Evolutionary conservation across 2,888 invertebrate genomes (phyloP), one percentile per base, ranked within the genome.

Genomic region (Stenodema calcarata): DNA sequence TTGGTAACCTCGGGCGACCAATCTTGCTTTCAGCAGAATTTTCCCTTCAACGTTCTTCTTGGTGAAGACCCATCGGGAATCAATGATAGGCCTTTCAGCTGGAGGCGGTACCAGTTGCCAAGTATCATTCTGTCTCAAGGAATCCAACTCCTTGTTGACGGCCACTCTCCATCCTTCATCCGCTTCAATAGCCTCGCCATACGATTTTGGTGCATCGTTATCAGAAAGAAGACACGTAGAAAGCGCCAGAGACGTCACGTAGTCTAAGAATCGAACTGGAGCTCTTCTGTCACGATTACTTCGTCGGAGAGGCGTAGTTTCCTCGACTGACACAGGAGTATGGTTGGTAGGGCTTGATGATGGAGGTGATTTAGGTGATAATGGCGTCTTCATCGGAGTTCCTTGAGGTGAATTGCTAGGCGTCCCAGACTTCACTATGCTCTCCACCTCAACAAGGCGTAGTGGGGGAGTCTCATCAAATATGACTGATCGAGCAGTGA

Each of bases 1-100:
- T 75, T 82, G 81, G 50, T 86, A 86, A 54, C 86, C 81, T 30
- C 81, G 54, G n/a, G 86, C 86, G 23, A 86, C 86, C 23, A 86
- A 35, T 28, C 70, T 27, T 14, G 86, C 86, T 42, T 80, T 87
- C 87, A 70, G 69, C 23, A 50, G 62, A 0, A n/a, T 23, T n/a
- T 6, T 18, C 16, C 84, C 85, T 44, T 70, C 79, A 27, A 87
- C 79, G 16, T 41, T 28, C 35, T 85, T 87, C 42, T 30, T 23
- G 23, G 62, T 79, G 28, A 85, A 78, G 9, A 87, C 85, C 85
- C 87, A 87, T 69, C 35, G 28, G 18, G 41, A 41, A 30, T 85
- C 84, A 4, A 87, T 84, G 14, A 87, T 28, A 14, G 42, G 47
- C 23, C 16, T 18, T 23, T 84, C 69, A 0, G 16, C n/a, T 62